Evolutionary conservation across 2,888 invertebrate genomes (phyloP), one percentile per base, ranked within the genome.

Genomic region (Poecilobothrus nobilitatus): DNA sequence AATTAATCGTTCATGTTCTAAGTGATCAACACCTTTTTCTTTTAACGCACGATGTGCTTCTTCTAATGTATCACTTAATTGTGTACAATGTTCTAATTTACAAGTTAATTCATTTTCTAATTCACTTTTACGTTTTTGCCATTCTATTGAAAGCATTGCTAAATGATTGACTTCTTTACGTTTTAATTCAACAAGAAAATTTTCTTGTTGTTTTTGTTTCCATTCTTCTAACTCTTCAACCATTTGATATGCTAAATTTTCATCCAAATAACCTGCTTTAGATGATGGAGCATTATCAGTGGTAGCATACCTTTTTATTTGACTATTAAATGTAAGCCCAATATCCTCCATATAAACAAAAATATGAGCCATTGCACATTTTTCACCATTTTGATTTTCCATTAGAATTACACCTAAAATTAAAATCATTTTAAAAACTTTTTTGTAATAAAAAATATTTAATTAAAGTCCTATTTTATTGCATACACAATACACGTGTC

Each of bases 221-320:
- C 91, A 92, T 33, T 86, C 86, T 75, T 89, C 89, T 1, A 92
- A 80, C 71, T 90, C 89, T 53, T 87, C 84, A 0, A 90, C 85
- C 73, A 87, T 85, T 78, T 85, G 86, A 27, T 84, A 80, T 0
- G 82, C 81, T n/a, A 71, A 83, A 72, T 73, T 72, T 63, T 77
- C 75, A 68, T 74, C 73, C 63, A 73, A 33, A 44, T 71, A 70
- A 10, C 67, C 41, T 6, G 22, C 27, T 67, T 65, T 12, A 68
- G 63, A 22, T 68, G 66, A 2, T 34, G 61, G 62, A 12, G 9
- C 53, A 21, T 44, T 18, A 27, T 66, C 22, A 62, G 4, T 18
- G 22, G 53, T 66, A 34, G 66, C 21, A 21, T 67, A 21, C 53
- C 66, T 65, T 44, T 68, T 71, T 21, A 68, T 65, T 20, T 72